Percentiles rank a stretch among this genome's conserved stretches.
phyloP scores from a whole-genome alignment of 2,888 invertebrate genomes.

The Bombylius major region DNA sequence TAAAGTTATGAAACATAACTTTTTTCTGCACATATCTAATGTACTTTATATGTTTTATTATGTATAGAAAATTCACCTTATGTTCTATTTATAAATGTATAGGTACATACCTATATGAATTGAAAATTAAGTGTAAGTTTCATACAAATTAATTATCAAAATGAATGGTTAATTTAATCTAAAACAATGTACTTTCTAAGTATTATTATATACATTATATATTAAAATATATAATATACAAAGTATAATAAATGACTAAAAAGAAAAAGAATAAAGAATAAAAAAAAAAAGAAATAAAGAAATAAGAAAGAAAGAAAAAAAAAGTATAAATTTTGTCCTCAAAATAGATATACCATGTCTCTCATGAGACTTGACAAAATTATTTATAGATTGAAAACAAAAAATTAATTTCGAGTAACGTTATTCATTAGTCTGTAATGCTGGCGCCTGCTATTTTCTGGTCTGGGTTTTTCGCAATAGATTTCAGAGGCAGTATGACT shows the following conservation, averaged over 20 bases:
- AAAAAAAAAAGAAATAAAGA: too few relatives aligned
- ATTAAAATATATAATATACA: neutral
- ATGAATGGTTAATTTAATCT: too few relatives aligned
- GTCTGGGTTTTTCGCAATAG: conserved; percentile 6
- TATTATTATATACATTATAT: neutral
- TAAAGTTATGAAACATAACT: too few relatives aligned
- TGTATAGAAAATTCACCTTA: neutral
- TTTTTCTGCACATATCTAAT: too few relatives aligned
- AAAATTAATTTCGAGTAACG: conserved; percentile 9
- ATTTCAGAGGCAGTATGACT: neutral
- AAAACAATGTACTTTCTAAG: too few relatives aligned
- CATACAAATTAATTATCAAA: too few relatives aligned
- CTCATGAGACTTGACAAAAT: conserved; percentile 1
- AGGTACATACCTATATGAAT: neutral
- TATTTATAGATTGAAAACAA: conserved; percentile 13
- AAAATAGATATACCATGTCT: neutral
- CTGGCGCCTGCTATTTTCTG: conserved; percentile 13
- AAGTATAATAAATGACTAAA: too few relatives aligned
- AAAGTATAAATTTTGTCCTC: neutral
- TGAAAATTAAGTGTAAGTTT: too few relatives aligned
- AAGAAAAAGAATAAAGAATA: neutral
- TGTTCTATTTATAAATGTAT: neutral
- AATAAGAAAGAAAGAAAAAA: too few relatives aligned
- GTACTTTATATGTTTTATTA: neutral
- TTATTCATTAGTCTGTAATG: conserved; percentile 11